Percentiles rank a stretch among this genome's conserved stretches.
Conservation (phyloP, 2,888 invertebrate species). For the Rhagonycha fulva region DNA sequence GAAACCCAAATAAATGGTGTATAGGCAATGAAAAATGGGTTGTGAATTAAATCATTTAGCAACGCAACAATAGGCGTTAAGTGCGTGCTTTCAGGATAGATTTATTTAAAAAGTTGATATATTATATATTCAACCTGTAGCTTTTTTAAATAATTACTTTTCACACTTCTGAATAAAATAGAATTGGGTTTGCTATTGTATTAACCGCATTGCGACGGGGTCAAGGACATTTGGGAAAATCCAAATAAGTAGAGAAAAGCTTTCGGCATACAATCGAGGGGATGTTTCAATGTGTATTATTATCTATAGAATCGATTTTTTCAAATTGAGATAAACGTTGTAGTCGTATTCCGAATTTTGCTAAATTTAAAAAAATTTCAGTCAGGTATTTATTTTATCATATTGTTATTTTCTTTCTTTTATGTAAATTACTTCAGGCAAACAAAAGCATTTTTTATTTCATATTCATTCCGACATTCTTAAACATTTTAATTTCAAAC, state of each 20-base stretch:
- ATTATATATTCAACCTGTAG: not conserved
- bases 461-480: not conserved
- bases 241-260: not conserved
- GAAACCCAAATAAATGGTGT: too few relatives aligned
- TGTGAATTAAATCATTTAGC: not conserved
- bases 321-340: not conserved
- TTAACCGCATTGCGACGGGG: not conserved
- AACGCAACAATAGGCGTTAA: not conserved
- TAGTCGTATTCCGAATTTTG: not conserved
- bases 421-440: not conserved
- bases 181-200: not conserved
- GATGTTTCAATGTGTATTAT: not conserved
- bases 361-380: not conserved
- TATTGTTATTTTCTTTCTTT: not conserved
- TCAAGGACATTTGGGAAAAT: conserved; percentile 1
- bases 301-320: not conserved
- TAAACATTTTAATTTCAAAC: not conserved
- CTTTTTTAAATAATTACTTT: not conserved
- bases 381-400: not conserved
- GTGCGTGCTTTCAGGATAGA: not conserved
- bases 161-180: not conserved
- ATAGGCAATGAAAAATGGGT: too few relatives aligned
- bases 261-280: not conserved
- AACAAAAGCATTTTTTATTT: not conserved
- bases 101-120: not conserved